Evolutionary conservation across 2,888 invertebrate genomes (phyloP), one percentile per base, ranked within the genome.

Genomic region (Apodemia zela): DNA sequence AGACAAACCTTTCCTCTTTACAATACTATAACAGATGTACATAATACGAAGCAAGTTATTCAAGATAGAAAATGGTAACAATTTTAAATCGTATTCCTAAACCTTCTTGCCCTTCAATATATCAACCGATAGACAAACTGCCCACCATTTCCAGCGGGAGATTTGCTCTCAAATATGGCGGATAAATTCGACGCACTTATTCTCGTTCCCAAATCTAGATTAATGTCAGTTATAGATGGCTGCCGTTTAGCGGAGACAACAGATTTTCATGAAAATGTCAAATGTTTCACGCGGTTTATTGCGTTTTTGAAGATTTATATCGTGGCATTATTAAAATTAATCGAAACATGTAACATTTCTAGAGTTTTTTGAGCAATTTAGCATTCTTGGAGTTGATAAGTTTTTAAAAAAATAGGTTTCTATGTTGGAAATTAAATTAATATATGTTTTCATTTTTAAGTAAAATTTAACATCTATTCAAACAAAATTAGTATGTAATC

Each of bases 181-280:
- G 54, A 54, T 54, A 54, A 54, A 54, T 54, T 54, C 54, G 54
- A 54, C 54, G 54, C 13, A 54, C 54, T 54, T 54, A 25, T 54
- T 54, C 54, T 10, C 54, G 54, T 25, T 54, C 25, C 54, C 54
- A 54, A 54, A 54, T 54, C 54, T 54, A 54, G 54, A 54, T 54
- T 54, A 54, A 54, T 54, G 54, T 54, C 54, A 54, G 54, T 54
- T 54, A 54, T 54, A 54, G 54, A 54, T 54, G 54, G 25, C 13
- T 21, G 29, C 15, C 54, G 15, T 54, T 54, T 29, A 15, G 54
- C 25, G 54, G 54, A 54, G 54, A 54, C 54, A 54, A 54, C 54
- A 54, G 54, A 54, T 54, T 54, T 54, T 29, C 54, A 54, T 54
- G 54, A 54, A 54, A 54, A 54, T 54, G 54, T 54, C 54, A 25